Evolutionary conservation across 2,888 invertebrate species (phyloP), one percentile per base, ranked within the genome.

Genomic region (Volucella zonaria): DNA sequence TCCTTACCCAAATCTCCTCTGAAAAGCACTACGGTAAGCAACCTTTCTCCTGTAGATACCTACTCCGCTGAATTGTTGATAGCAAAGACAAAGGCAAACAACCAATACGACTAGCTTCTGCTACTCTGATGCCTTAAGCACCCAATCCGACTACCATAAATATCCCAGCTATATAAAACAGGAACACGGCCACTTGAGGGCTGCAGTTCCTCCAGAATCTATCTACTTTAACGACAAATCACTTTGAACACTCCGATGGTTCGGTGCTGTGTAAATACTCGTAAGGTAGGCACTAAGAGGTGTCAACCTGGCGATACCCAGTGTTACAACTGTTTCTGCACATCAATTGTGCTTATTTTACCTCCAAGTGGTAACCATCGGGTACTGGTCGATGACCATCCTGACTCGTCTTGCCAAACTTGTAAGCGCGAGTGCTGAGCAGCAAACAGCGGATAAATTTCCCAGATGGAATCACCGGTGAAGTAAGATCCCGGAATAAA

Each of bases 31-130:
- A 31, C 74, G 0, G 40, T 11, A 86, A 85, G 43, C 83, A 85
- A 11, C 40, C 73, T 4, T 77, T 86, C 38, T 86, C 85, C 9
- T n/a, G n/a, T n/a, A n/a, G 86, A 87, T 58, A 88, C 79, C 51
- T 88, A 88, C 66, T 87, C 88, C 1, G 87, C 88, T 3, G 88
- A 88, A 79, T 86, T 88, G 8, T 51, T 88, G 8, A 87, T 88
- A 45, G 87, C 88, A 10, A 88, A 88, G 51, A 85, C 80, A 51
- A 73, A 80, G 56, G 42, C 78, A 58, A 12, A 49, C 66, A 38
- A 18, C 51, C 18, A 76, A 67, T 31, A 18, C n/a, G 0, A 49
- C 49, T 8, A 74, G 49, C n/a, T 78, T 82, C 42, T 64, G n/a
- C n/a, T n/a, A n/a, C 45, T n/a, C 66, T 11, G 73, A 75, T 18